These are phyloP conservation scores for Panthera tigris DNA, from an alignment of 2,113 vertebrate species.

Conservation along the genomic window DNA sequence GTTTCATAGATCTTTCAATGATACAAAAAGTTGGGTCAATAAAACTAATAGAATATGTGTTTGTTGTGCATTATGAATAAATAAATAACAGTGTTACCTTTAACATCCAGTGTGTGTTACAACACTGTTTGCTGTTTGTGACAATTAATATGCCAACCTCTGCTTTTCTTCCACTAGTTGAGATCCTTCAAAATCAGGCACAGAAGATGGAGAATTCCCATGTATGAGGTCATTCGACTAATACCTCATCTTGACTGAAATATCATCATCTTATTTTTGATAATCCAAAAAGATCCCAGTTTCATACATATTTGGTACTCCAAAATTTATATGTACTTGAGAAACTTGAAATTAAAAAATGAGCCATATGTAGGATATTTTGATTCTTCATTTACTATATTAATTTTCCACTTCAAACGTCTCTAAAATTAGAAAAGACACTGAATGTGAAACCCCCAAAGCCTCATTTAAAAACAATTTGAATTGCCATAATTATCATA, in stretches of 20 bases:
- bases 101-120: not conserved
- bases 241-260: not conserved
- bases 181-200: not conserved
- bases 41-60: not conserved
- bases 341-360: conserved; percentile 29
- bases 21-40: not conserved
- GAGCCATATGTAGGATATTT: conserved; percentile 42
- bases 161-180: not conserved
- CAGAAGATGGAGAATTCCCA: not conserved
- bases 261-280: not conserved
- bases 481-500: conserved; percentile 73
- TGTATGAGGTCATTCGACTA: not conserved
- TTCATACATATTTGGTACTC: not conserved
- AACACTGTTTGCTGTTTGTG: not conserved
- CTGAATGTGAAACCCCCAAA: conserved; percentile 51
- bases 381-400: conserved; percentile 48
- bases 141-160: not conserved
- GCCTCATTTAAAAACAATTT: conserved; percentile 79
- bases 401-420: conserved; percentile 69
- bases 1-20: not conserved
- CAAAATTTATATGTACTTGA: not conserved
- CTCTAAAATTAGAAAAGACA: conserved; percentile 77
- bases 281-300: not conserved
- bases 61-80: not conserved
- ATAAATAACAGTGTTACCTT: not conserved